Evolutionary conservation across 1,140 invertebrate genomes (phyloP), one percentile per base, ranked within the genome.

Genomic region (Camponotus vicinus): DNA sequence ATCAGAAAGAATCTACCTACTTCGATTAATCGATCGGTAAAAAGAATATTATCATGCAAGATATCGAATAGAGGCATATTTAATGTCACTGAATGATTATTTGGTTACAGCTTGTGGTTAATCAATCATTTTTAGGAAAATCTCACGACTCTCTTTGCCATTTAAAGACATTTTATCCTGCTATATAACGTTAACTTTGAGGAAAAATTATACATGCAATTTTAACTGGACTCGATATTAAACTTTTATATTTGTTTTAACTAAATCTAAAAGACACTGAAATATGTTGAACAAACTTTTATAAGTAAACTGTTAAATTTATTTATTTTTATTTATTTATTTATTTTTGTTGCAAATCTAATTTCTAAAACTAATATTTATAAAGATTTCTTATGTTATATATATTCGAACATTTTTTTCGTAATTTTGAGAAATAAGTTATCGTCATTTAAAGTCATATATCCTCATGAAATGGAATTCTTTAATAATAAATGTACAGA

Each of bases 1-100:
- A 32, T 57, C 40, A 49, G 27, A 71, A 63, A 80, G 78, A 86
- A 85, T 75, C 64, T 64, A 67, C 32, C 49, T 59, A 66, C 83
- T 80, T 85, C 70, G 86, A 85, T 88, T 80, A 90, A 91, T 92
- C 83, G 88, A 88, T 90, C 84, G 76, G 70, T 90, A 92, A 92
- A 92, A 92, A 92, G 78, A 61, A 57, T 77, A 83, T 76, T 55
- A 75, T 52, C 15, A 52, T 5, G 67, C 40, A 27, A 57, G 76
- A 86, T 92, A 90, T 93, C 90, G 75, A 40, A 59, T 92, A 55
- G 52, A 79, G 21, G 90, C 21, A 21, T 21, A 21, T 90, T 90
- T 40, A 83, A 40, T 89, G 76, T 79, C 71, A 7, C 13, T 34
- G 6, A 40, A 37, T 64, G 18, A 49, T 89, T 76, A 73, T 45